phyloP scores from a whole-genome alignment of 2,797 vertebrate genomes.

The Falco columbarius region DNA sequence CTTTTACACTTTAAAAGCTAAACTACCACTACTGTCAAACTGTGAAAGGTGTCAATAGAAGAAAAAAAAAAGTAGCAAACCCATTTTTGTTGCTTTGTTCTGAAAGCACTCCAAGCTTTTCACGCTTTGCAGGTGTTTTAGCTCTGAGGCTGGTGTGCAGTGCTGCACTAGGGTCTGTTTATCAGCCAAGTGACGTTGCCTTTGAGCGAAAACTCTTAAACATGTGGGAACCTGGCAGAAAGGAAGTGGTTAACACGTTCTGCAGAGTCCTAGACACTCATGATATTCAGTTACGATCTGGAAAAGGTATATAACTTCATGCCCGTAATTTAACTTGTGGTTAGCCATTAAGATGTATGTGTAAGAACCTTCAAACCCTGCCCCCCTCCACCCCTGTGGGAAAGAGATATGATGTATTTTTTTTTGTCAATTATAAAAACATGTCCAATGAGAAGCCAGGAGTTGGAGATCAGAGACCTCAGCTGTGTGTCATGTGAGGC shows the following conservation, averaged over 20 bases:
- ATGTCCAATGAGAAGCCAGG: background rate
- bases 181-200: background rate
- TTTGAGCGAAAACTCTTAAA: background rate
- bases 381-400: background rate
- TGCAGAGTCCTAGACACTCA: background rate
- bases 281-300: background rate
- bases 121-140: background rate
- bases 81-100: conserved; percentile 7
- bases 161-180: background rate
- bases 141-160: background rate
- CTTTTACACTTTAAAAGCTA: conserved; percentile 4
- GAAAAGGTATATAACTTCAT: background rate
- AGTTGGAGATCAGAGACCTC: background rate
- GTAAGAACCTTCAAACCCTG: background rate
- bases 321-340: rapidly evolving
- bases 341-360: background rate
- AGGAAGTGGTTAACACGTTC: background rate
- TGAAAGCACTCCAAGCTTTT: background rate
- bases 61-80: background rate
- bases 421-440: background rate
- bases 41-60: background rate
- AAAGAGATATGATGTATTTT: background rate
- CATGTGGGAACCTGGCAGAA: background rate
- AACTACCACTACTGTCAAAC: background rate
- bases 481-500: background rate